These are phyloP conservation scores for Rhipidura dahli DNA, from an alignment of 2,113 vertebrate genomes.

Conservation along the genomic window DNA sequence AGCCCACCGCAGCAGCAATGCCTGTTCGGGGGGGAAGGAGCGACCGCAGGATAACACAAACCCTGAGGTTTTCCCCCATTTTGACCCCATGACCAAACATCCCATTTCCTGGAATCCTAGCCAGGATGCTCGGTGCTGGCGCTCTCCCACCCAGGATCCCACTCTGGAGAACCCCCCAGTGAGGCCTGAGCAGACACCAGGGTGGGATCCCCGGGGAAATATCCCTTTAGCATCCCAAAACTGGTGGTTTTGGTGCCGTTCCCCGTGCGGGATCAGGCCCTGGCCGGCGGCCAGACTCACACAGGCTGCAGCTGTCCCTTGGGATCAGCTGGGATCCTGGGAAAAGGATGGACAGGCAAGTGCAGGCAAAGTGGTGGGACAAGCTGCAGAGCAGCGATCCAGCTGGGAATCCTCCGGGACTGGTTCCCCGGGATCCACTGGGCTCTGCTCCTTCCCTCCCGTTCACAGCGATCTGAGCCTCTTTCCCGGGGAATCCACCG, in stretches of 20 bases:
- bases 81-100: neutral
- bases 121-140: rapidly evolving
- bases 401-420: neutral
- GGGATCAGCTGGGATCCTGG: neutral
- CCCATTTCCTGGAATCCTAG: neutral
- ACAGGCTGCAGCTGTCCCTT: neutral
- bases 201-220: neutral
- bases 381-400: neutral
- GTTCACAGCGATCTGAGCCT: neutral
- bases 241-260: neutral
- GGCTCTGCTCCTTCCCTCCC: neutral
- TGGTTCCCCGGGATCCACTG: neutral
- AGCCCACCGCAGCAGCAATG: neutral
- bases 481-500: neutral
- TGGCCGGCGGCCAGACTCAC: neutral
- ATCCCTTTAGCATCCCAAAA: neutral
- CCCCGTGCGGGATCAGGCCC: neutral
- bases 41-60: neutral
- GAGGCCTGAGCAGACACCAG: neutral
- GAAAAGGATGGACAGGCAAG: neutral
- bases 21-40: neutral
- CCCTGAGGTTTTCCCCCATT: neutral
- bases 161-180: neutral
- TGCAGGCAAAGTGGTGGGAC: neutral
- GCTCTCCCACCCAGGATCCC: neutral